Base-by-base conservation (phyloP, 1,140 invertebrate genomes). In the Agrilus planipennis region DNA sequence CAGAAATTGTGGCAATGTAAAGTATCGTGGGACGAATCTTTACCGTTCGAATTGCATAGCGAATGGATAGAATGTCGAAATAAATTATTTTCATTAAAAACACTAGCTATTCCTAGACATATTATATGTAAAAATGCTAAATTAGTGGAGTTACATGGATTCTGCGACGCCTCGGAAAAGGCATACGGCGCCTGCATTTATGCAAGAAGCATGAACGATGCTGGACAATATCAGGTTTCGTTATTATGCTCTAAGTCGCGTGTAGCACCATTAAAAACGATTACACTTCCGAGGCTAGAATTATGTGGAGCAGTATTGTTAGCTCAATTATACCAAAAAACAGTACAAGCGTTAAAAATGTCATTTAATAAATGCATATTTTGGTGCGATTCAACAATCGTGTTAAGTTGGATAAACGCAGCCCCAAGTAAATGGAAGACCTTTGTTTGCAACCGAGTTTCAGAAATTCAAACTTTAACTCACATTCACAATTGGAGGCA, bases 401-500 rank as follows among this genome's bases (percentile, higher is more conserved):
- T 41, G 2, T 30, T 49, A 20, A 10, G 17, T 14, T 49, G 46
- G 47, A 25, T 51, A 20, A 44, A 34, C n/a, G 31, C 34, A 16
- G 19, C 19, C 9, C 40, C 47, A 12, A 34, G 19, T 10, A 27
- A 15, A 18, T 41, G 29, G 16, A 50, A 50, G 27, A 43, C 41
- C 0, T 62, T 60, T 42, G 52, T 63, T 7, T 41, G 51, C 2
- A 56, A 63, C 38, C 37, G 61, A 19, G 48, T 64, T 0, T 39
- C 46, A 6, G 35, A 47, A 30, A 62, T 67, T 17, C 60, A 62
- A 42, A 28, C 44, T 4, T 15, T 29, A 16, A 42, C 50, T 3
- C 15, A 43, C 7, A 29, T 14, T 0, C 18, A 12, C 12, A n/a
- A 34, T 17, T 60, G 56, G 57, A 28, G 34, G 7, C 49, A 59